These are phyloP conservation scores for Lynx canadensis DNA, from an alignment of 2,113 vertebrate species.

Conservation along the genomic window DNA sequence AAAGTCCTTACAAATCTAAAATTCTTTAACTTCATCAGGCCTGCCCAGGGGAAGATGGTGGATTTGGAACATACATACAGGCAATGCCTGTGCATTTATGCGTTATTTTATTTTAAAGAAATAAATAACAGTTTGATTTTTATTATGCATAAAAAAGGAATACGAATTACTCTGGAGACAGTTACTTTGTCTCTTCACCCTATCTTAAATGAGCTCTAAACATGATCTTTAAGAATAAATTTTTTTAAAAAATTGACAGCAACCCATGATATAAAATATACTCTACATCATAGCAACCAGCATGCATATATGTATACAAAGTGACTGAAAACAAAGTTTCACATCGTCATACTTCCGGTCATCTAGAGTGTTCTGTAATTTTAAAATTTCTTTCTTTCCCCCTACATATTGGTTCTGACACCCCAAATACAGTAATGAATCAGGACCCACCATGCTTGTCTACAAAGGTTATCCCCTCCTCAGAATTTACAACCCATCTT, in stretches of 20 bases:
- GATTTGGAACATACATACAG: background rate
- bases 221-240: background rate
- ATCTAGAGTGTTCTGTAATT: background rate
- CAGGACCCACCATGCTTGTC: background rate
- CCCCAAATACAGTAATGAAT: background rate
- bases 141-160: background rate
- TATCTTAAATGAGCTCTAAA: background rate
- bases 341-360: background rate
- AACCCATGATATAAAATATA: background rate
- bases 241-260: background rate
- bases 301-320: background rate
- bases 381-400: background rate
- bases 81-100: background rate
- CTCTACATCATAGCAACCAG: background rate
- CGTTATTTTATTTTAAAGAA: background rate
- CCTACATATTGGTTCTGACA: background rate
- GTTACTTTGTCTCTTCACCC: background rate
- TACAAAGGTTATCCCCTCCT: background rate
- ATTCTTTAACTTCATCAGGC: background rate
- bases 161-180: background rate
- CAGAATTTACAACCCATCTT: background rate
- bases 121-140: background rate
- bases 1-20: background rate
- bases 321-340: background rate
- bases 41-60: background rate